Evolutionary conservation across 2,113 vertebrate genomes (phyloP).

Genomic region (Passer montanus): DNA sequence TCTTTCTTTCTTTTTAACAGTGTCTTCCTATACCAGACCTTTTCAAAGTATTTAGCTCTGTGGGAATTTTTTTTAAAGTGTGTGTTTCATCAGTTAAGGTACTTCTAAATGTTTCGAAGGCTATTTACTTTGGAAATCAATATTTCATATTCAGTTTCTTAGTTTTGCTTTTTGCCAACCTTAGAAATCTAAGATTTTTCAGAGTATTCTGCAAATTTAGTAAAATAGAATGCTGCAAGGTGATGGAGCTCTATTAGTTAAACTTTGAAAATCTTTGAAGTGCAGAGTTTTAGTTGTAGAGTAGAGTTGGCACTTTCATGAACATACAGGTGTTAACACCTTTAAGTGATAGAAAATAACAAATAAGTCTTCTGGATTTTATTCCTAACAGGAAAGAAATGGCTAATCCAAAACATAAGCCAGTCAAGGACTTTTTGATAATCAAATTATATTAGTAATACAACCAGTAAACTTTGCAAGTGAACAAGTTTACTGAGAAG

Average conservation of each 20-base stretch:
- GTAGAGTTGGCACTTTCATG: neutral
- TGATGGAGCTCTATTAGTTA: neutral
- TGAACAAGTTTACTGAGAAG: neutral
- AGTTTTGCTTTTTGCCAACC: neutral
- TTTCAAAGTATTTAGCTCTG: neutral
- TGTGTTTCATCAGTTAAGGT: neutral
- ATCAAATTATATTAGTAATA: neutral
- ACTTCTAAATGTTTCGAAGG: neutral
- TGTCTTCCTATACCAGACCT: neutral
- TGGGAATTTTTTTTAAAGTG: neutral
- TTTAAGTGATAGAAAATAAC: neutral
- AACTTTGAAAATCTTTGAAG: neutral
- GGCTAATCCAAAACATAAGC: neutral
- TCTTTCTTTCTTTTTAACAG: neutral
- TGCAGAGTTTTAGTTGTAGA: neutral
- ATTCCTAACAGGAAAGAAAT: neutral
- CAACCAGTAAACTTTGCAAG: neutral
- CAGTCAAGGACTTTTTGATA: neutral
- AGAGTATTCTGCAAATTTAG: neutral
- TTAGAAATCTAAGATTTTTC: neutral
- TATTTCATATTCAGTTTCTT: neutral
- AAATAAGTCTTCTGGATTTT: neutral
- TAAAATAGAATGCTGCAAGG: neutral
- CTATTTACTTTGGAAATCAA: neutral
- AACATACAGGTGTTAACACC: neutral